These are phyloP conservation scores for Dendropsophus ebraccatus DNA, from an alignment of 2,113 vertebrate species.

Conservation along the genomic window DNA sequence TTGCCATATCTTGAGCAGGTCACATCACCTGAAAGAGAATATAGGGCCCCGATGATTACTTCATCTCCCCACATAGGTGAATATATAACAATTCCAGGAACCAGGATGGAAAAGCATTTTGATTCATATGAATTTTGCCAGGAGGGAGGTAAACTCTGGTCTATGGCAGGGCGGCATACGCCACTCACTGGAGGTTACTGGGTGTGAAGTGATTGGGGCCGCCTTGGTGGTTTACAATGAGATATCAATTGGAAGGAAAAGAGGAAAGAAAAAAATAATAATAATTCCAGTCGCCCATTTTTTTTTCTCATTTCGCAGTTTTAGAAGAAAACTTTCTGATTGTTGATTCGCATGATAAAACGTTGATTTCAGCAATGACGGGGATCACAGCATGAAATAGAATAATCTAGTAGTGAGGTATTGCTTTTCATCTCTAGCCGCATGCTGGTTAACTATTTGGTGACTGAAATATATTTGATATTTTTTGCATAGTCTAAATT, in stretches of 20 bases:
- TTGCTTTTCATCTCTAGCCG: not conserved
- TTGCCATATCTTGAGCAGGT: no score
- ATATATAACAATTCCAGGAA: not conserved
- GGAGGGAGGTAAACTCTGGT: constrained; percentile 1
- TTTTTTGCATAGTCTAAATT: not conserved
- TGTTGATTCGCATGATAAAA: constrained; percentile 46
- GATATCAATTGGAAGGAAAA: constrained; percentile 20
- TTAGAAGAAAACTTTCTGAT: constrained; percentile 47
- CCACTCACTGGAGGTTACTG: not conserved
- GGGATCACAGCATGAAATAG: constrained; percentile 34
- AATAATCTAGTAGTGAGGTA: not conserved
- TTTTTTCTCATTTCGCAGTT: constrained; percentile 21
- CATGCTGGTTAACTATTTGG: not conserved
- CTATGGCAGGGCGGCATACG: not conserved
- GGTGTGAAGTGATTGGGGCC: constrained; percentile 49
- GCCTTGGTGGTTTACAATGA: not conserved
- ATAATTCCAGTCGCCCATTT: not conserved
- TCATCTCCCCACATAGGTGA: not conserved
- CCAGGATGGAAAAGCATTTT: not conserved
- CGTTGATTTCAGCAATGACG: constrained; percentile 37
- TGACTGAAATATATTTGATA: not conserved
- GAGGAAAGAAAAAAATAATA: not conserved
- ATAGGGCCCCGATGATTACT: not conserved
- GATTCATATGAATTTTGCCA: constrained; percentile 18
- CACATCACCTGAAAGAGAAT: no score